Base-by-base conservation (phyloP, 2,888 invertebrate genomes). In the Dolichomitus sp. region DNA sequence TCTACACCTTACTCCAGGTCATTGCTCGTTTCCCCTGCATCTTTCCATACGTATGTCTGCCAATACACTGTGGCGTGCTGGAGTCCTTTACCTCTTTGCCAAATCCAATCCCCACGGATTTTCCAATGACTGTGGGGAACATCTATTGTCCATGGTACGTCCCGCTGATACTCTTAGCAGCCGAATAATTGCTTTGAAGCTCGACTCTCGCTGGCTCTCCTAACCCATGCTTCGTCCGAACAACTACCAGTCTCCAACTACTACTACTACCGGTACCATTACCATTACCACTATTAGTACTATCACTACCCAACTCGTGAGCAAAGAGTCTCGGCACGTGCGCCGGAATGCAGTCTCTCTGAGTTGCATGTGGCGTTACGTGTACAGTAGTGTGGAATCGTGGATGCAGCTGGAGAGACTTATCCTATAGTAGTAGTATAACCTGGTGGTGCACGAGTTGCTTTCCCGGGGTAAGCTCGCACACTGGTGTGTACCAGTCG, bases 111-210 rank as follows among this genome's bases (percentile, higher is more conserved):
- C 48, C 69, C 19, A 14, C 37, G 63, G 69, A 78, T 69, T 61
- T 76, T 11, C 70, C 77, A 30, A 73, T 59, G 59, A 45, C 12
- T 54, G 37, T 4, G 19, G 9, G 33, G 57, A 59, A 78, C 69
- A 69, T 48, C 40, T 30, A 77, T 81, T 54, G 61, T 77, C 68
- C 68, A 59, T 17, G 19, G 45, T 59, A 45, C 48, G 17, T 17
- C 7, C 7, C 12, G 19, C 59, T 52, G 37, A 82, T 45, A 59
- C 45, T 42, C 52, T 52, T 50, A 19, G 40, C 23, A 17, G 19
- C 7, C 2, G 69, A 69, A 74, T 69, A 78, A 78, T 74, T 78
- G 65, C 75, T 75, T 72, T 40, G 70, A 75, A 75, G 63, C 69
- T 69, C 42, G 17, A 73, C 48, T 12, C 50, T 45, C 37, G 50